A percentile compares a stretch with the other conserved stretches of the same genome.
These are phyloP conservation scores for Pristiophorus japonicus DNA, from an alignment of 2,113 vertebrate species.

Conservation along the genomic window DNA sequence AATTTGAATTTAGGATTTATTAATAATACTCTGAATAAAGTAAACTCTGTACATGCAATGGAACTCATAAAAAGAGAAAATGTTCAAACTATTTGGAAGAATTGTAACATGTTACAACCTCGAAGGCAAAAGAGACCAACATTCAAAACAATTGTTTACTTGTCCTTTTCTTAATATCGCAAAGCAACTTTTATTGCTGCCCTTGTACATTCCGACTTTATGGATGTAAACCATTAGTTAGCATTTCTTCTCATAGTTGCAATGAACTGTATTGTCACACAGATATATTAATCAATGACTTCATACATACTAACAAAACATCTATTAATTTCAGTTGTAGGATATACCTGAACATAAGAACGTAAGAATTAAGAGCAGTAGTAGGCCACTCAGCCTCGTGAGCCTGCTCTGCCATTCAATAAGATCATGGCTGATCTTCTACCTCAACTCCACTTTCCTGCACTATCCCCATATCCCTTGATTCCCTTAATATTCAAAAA, in stretches of 20 bases:
- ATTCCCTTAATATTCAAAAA: no score
- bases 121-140: background rate
- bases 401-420: no score
- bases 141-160: background rate
- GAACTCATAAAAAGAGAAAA: background rate
- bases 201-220: background rate
- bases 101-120: background rate
- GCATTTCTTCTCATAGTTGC: background rate
- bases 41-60: background rate
- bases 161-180: background rate
- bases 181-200: background rate
- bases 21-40: background rate
- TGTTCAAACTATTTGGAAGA: background rate
- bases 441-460: no score
- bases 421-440: no score
- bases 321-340: background rate
- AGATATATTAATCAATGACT: background rate
- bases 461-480: no score
- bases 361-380: no score
- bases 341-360: no score
- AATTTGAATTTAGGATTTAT: background rate
- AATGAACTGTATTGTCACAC: background rate
- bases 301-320: background rate
- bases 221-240: background rate
- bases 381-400: no score